Conservation (phyloP, 2,888 invertebrate genomes). For the Eurois occulta region DNA sequence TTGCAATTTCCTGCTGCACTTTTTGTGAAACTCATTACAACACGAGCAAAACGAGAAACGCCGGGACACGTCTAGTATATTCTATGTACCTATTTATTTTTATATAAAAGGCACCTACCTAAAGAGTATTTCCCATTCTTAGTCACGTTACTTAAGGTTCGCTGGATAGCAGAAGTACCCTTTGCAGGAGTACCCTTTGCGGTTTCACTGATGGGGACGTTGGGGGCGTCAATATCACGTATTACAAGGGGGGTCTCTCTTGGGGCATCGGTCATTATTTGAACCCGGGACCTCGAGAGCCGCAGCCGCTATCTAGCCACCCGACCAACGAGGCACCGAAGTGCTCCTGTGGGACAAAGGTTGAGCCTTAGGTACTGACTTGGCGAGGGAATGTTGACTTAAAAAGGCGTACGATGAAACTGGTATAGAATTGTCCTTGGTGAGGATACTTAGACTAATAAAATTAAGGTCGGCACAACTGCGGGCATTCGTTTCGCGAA, state of each 20-base stretch:
- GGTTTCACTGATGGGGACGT: background rate
- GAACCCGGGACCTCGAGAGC: background rate
- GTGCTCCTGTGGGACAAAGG: conserved; percentile 18
- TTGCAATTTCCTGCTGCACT: too few relatives aligned
- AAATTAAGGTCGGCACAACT: too few relatives aligned
- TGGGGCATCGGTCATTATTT: background rate
- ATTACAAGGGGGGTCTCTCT: background rate
- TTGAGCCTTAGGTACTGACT: background rate
- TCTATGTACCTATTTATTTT: background rate
- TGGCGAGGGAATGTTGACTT: background rate
- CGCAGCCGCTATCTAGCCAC: background rate
- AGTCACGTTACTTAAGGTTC: background rate
- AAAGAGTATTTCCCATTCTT: background rate
- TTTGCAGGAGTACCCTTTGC: background rate
- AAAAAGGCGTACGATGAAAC: background rate
- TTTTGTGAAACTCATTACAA: too few relatives aligned
- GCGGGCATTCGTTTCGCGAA: too few relatives aligned
- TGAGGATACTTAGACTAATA: too few relatives aligned
- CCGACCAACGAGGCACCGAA: background rate
- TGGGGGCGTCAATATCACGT: background rate
- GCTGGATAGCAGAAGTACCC: background rate
- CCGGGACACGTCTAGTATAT: background rate
- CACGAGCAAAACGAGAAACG: background rate
- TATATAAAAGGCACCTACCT: background rate
- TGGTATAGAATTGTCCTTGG: background rate